Evolutionary conservation across 2,797 vertebrate genomes (phyloP), one percentile per base, ranked within the genome.

Genomic region (Melanotaenia trifasciata): DNA sequence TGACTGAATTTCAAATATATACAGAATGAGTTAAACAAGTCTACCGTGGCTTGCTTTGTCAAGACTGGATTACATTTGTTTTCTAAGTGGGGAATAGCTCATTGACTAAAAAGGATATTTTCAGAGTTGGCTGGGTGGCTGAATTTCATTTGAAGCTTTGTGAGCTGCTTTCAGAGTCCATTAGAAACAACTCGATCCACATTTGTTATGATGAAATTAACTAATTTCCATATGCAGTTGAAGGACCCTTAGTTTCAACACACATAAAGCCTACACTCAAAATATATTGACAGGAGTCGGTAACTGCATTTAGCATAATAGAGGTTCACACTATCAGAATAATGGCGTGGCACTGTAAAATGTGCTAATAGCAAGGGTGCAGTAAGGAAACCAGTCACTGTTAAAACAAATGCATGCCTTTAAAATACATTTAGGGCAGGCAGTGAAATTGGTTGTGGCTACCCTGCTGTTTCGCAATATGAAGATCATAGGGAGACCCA

Each of bases 371-470:
- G 80, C 78, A 72, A 67, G 51, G 73, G 63, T 73, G 86, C 53
- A 8, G 62, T 9, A 58, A 76, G 36, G 59, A 58, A 80, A 61
- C 58, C 61, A 28, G 51, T 24, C 38, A 14, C 61, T 74, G 56
- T 79, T 87, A 78, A 83, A 84, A 82, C 60, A 82, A 81, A 81
- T 70, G 38, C 43, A 26, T 70, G 58, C 50, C 73, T 83, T 85
- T 83, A 81, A 77, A 85, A 74, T 64, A 75, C 75, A 85, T 87
- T 87, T 59, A 75, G 79, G 67, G 67, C 69, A 71, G 60, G 30
- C 62, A 84, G 72, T 62, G 73, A 73, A 74, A 70, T 50, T 79
- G 77, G 64, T 77, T 80, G 70, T 67, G 72, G 78, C 76, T 79
- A 62, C 64, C 72, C 47, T 51, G 72, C 79, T 85, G 76, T 79